phyloP scores from a whole-genome alignment of 2,113 vertebrate genomes.

The Channa maculata region DNA sequence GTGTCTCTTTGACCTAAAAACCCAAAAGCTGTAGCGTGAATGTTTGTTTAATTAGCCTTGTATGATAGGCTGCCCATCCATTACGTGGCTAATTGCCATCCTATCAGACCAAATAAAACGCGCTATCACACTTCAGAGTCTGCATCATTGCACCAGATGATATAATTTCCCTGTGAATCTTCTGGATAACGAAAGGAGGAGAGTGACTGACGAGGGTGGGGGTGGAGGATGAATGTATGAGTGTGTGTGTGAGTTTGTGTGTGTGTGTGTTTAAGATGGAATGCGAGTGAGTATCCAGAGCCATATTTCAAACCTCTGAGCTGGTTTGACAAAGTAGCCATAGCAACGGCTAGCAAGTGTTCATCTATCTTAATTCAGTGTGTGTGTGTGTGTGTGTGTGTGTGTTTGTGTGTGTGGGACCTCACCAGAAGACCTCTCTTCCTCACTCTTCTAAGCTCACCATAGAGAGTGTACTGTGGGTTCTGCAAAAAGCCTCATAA shows the following conservation, averaged over 20 bases:
- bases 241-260: slow-evolving; percentile 4
- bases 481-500: slow-evolving; percentile 7
- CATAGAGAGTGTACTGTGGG: not conserved
- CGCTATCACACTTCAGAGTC: slow-evolving; percentile 71
- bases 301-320: slow-evolving; percentile 40
- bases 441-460: slow-evolving; percentile 13
- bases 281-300: slow-evolving; percentile 15
- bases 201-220: slow-evolving; percentile 27
- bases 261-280: not conserved
- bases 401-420: slow-evolving; percentile 3
- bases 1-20: slow-evolving; percentile 64
- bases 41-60: slow-evolving; percentile 79
- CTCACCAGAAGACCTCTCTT: slow-evolving; percentile 8
- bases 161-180: slow-evolving; percentile 76
- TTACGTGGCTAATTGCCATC: slow-evolving; percentile 81
- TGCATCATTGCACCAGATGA: slow-evolving; percentile 74
- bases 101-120: slow-evolving; percentile 81
- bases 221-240: not conserved
- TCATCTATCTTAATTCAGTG: slow-evolving; percentile 66
- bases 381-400: slow-evolving; percentile 7
- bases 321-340: slow-evolving; percentile 62
- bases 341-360: slow-evolving; percentile 47
- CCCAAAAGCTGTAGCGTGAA: slow-evolving; percentile 73
- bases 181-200: slow-evolving; percentile 66
- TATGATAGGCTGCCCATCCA: slow-evolving; percentile 79